A percentile compares a stretch with the other conserved stretches of the same genome.
Conservation (phyloP, 2,113 vertebrate genomes). For the Cyanoramphus novaezelandiae region DNA sequence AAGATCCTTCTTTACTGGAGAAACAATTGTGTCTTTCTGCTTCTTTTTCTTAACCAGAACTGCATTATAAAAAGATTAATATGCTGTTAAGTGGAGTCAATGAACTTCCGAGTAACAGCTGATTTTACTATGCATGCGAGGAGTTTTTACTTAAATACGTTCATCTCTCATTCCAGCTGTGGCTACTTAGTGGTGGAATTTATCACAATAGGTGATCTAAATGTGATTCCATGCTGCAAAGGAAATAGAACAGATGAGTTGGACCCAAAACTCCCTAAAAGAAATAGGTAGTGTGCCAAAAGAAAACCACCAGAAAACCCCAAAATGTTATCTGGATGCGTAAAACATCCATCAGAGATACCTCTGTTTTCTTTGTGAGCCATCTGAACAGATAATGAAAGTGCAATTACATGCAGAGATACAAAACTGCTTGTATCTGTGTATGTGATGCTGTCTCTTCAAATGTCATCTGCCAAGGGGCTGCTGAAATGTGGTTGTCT, state of each 20-base stretch:
- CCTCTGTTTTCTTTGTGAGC: neutral
- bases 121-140: neutral
- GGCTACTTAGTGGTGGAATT: neutral
- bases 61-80: neutral
- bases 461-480: neutral
- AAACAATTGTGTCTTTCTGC: neutral
- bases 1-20: neutral
- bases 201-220: neutral
- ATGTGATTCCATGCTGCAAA: neutral
- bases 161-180: neutral
- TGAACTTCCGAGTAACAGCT: neutral
- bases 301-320: neutral
- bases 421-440: neutral
- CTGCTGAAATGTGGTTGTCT: neutral
- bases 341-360: neutral
- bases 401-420: neutral
- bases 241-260: neutral
- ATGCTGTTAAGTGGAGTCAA: neutral
- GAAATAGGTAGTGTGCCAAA: neutral
- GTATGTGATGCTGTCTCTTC: neutral
- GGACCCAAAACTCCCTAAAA: neutral
- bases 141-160: neutral
- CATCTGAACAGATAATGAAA: neutral
- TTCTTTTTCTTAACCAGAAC: neutral
- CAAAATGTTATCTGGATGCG: neutral